Conservation (phyloP, 1,140 invertebrate species). For the Neodiprion virginianus region DNA sequence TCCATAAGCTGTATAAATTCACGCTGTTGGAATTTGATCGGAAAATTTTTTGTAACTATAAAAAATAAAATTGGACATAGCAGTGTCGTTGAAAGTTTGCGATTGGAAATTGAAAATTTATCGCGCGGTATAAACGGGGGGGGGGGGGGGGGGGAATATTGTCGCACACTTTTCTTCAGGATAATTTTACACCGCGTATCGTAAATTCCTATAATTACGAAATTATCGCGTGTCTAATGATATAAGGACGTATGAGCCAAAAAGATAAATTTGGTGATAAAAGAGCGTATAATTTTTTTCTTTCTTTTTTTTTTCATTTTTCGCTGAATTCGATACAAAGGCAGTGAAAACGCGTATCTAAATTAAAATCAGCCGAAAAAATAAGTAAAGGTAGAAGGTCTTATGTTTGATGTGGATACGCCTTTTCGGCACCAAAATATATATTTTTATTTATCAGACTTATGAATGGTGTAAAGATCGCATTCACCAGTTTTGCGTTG, state of each 20-base stretch:
- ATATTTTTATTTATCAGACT: background rate
- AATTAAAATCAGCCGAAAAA: background rate
- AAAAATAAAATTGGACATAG: too few relatives aligned
- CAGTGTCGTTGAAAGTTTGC: too few relatives aligned
- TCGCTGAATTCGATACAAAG: background rate
- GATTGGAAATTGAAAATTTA: too few relatives aligned
- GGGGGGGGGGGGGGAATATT: too few relatives aligned
- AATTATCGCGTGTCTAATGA: background rate
- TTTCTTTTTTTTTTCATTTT: too few relatives aligned
- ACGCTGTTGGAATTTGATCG: too few relatives aligned
- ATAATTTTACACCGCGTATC: background rate
- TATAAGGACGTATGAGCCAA: background rate
- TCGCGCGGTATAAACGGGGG: too few relatives aligned
- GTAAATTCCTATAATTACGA: background rate
- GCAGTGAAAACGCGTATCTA: background rate
- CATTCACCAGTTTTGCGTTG: background rate
- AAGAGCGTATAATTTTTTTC: background rate
- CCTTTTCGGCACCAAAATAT: background rate
- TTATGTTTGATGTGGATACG: background rate
- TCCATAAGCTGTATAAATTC: too few relatives aligned
- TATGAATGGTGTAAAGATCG: background rate
- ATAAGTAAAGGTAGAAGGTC: background rate
- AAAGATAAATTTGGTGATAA: background rate
- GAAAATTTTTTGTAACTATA: too few relatives aligned
- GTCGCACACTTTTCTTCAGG: background rate